Base-by-base conservation (phyloP, 2,888 invertebrate genomes). In the Dolichopus griseipennis region DNA sequence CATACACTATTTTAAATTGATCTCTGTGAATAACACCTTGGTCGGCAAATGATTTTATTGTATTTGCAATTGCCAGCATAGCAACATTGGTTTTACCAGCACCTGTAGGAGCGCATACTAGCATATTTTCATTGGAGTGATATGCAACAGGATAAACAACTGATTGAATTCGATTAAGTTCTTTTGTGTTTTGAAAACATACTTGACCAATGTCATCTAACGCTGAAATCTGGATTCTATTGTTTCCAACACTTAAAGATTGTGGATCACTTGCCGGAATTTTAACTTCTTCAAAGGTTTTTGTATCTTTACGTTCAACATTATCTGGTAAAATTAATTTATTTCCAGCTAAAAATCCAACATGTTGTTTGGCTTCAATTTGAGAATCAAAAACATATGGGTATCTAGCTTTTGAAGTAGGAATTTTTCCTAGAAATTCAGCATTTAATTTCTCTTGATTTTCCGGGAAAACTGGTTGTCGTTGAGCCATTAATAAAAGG, bases 31-130 rank as follows among this genome's bases (percentile, higher is more conserved):
- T 90, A 5, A 92, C 85, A 68, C 91, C 90, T 73, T 89, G 86
- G 73, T 90, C 88, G 66, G 95, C 87, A 78, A 95, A 90, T 71
- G 92, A 89, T 72, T 92, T 90, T 65, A 99, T 88, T 73, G 95
- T 93, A 79, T 96, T 93, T 0, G 97, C 87, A 27, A 99, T 91
- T 1, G 95, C 86, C 65, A 99, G 82, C 83, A 99, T 86, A 0
- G 99, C 99, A 68, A 99, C 94, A 79, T 99, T 99, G 0, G 99
- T 99, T 83, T 99, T 99, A 37, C 99, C 99, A 0, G 98, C 97
- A 6, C 99, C 99, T 0, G 99, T 99, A 0, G 99, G 99, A 0
- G 99, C 99, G 81, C 98, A 98, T 68, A 99, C 95, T 67, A 99
- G 82, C 75, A 99, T 85, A 81, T 99, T 99, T 78, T 99, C 96